Base-by-base conservation (phyloP, 1,140 invertebrate species). In the Pogonomyrmex barbatus region DNA sequence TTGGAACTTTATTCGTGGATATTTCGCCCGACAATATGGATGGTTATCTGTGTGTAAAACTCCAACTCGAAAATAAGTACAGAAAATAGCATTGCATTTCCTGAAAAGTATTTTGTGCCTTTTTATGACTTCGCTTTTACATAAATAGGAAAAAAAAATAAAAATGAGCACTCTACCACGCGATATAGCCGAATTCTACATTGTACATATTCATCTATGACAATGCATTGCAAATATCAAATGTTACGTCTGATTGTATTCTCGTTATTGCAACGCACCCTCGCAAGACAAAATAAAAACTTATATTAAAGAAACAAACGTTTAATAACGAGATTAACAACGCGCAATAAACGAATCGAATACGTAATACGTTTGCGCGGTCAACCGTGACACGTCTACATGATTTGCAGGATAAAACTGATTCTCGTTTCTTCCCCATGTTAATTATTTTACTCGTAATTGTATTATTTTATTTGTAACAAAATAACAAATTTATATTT, bases 1-100 rank as follows among this genome's bases (percentile, higher is more conserved):
- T 78, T 78, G 45, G n/a, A 79, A 79, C 76, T 79, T 79, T 79
- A 79, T 67, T 79, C 76, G 76, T 45, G 24, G 76, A 52, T 67
- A 65, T 79, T 68, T 67, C 60, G 76, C 17, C 76, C 60, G 45
- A 67, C 76, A 79, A 79, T 79, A 79, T 67, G 76, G 60, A 67
- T 5, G 76, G 45, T 79, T 79, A 79, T 79, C 67, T 79, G 60
- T 78, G 60, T 52, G 63, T 79, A 63, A 63, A 79, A 79, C 60
- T 79, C 60, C 45, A 30, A 10, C 42, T 67, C 2, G 24, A 5
- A 5, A 33, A 67, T 67, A 79, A 79, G 60, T 79, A 67, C 45
- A 30, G 76, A 79, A 79, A 67, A 79, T 79, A 39, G 76, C 60
- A 8, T 67, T 67, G 45, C 60, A 67, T 79, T 0, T 65, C 33